Evolutionary conservation across 2,888 invertebrate species (phyloP).

Genomic region (Ditula angustiorana): DNA sequence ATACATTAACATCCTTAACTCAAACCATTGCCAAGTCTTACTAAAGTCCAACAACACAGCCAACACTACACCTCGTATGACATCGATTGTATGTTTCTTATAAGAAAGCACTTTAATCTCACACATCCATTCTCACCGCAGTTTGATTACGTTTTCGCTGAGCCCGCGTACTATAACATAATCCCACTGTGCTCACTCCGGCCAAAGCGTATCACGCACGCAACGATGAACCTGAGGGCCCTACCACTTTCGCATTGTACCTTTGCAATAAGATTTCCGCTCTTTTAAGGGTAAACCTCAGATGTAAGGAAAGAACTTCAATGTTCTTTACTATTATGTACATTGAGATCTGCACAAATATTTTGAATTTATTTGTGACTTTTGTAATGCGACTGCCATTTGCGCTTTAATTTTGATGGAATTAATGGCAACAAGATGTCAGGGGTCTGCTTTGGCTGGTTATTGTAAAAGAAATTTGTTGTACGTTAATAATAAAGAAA

Average conservation of each 20-base stretch:
- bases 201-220: constrained; percentile 49
- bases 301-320: background rate
- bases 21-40: too few relatives aligned
- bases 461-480: too few relatives aligned
- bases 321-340: background rate
- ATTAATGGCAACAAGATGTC: too few relatives aligned
- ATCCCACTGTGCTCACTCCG: constrained; percentile 39
- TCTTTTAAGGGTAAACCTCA: background rate
- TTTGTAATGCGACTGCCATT: too few relatives aligned
- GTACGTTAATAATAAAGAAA: too few relatives aligned
- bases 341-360: too few relatives aligned
- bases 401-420: too few relatives aligned
- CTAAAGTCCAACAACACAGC: too few relatives aligned
- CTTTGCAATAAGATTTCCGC: constrained; percentile 46
- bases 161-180: constrained; percentile 7
- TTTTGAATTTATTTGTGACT: background rate
- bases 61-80: too few relatives aligned
- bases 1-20: too few relatives aligned
- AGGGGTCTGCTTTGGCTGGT: too few relatives aligned
- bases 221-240: constrained; percentile 39
- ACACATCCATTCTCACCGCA: background rate
- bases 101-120: background rate
- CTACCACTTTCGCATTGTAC: constrained; percentile 30
- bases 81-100: background rate
- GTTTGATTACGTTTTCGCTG: constrained; percentile 13